Evolutionary conservation across 2,888 invertebrate species (phyloP).

Genomic region (Temnothorax unifasciatus): DNA sequence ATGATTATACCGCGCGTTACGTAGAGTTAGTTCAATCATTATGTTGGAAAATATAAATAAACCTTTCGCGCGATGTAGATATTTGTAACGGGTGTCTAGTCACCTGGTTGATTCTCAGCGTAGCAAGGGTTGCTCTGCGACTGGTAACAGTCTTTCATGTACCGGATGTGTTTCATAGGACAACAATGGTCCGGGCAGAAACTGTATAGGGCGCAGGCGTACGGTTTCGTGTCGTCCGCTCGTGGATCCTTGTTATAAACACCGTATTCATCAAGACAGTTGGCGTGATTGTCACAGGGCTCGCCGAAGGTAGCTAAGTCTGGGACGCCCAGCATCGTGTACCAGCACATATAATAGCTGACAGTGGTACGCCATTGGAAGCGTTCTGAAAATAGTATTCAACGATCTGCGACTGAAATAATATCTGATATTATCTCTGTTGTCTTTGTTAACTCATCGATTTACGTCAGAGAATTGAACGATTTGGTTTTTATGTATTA

Average conservation of each 20-base stretch:
- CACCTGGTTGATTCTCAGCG: constrained; percentile 84
- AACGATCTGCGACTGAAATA: neutral
- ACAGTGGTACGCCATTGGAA: constrained; percentile 89
- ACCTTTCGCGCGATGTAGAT: neutral
- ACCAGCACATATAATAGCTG: constrained; percentile 91
- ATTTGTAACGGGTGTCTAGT: constrained; percentile 33
- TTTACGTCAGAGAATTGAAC: neutral
- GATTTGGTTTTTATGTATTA: neutral
- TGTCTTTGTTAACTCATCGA: neutral
- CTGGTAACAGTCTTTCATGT: constrained; percentile 86
- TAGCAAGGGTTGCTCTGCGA: constrained; percentile 87
- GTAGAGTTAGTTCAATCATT: neutral
- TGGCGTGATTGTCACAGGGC: constrained; percentile 89
- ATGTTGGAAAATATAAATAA: constrained; percentile 13
- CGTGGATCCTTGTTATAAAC: constrained; percentile 87
- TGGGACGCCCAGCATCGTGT: constrained; percentile 88
- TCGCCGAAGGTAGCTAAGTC: constrained; percentile 88
- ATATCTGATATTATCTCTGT: neutral
- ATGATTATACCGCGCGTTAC: neutral
- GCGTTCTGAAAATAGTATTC: constrained; percentile 85
- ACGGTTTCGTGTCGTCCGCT: constrained; percentile 87
- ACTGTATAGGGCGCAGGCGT: constrained; percentile 89
- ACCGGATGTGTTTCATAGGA: constrained; percentile 86
- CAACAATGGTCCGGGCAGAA: constrained; percentile 91
- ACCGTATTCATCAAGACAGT: constrained; percentile 87